These are phyloP conservation scores for Cerastoderma edule DNA, from an alignment of 2,888 invertebrate genomes.

Conservation along the genomic window DNA sequence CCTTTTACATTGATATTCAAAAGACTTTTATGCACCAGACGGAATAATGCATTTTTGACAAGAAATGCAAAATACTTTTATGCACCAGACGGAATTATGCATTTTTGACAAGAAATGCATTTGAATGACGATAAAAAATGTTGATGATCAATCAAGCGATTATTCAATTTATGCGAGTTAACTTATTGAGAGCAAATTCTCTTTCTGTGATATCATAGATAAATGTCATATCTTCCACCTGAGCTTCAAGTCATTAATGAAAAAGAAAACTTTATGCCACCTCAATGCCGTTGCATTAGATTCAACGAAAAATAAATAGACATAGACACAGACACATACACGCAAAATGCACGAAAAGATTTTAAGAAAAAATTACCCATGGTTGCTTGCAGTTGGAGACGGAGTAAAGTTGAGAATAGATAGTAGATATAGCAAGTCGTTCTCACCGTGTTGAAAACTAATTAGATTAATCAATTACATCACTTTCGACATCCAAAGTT, in stretches of 20 bases:
- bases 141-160: no score
- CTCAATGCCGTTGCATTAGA: background rate
- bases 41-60: no score
- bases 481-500: background rate
- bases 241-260: background rate
- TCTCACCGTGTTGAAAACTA: conserved; percentile 14
- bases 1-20: no score
- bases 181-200: background rate
- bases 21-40: no score
- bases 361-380: conserved; percentile 13
- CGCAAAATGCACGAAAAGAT: conserved; percentile 6
- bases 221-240: background rate
- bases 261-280: background rate
- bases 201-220: background rate
- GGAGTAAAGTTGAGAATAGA: background rate
- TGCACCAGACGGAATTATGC: background rate
- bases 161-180: background rate
- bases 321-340: background rate
- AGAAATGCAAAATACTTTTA: no score
- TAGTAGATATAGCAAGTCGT: conserved; percentile 3
- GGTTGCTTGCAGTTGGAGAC: conserved; percentile 8
- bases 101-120: no score
- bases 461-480: background rate
- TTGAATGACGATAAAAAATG: no score
- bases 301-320: background rate